These are phyloP conservation scores for Isotomurus palustris DNA, from an alignment of 2,888 invertebrate species.

Conservation along the genomic window DNA sequence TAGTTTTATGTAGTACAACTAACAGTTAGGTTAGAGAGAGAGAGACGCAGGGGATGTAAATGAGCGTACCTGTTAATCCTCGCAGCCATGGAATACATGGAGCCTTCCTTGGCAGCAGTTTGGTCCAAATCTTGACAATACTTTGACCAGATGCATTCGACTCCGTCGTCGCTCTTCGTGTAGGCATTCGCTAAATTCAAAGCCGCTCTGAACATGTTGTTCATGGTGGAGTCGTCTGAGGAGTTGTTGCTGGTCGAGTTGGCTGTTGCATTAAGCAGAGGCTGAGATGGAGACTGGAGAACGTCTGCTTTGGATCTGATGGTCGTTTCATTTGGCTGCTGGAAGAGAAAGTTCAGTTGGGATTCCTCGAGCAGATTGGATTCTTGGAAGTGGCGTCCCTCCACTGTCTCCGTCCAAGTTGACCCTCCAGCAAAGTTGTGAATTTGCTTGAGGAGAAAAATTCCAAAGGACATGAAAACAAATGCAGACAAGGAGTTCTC, in stretches of 20 bases:
- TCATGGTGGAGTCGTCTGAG: slow-evolving; percentile 51
- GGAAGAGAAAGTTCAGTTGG: slow-evolving; percentile 38
- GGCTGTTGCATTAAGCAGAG: neutral
- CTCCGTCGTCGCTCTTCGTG: slow-evolving; percentile 55
- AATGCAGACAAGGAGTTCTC: slow-evolving; percentile 52
- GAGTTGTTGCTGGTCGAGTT: neutral
- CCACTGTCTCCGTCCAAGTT: slow-evolving; percentile 4
- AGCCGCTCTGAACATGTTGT: slow-evolving; percentile 57
- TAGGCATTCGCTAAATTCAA: slow-evolving; percentile 58
- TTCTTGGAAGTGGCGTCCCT: slow-evolving; percentile 7
- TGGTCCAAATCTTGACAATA: slow-evolving; percentile 58
- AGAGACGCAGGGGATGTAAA: too few species aligned
- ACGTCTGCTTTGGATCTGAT: neutral
- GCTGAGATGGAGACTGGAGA: slow-evolving; percentile 21
- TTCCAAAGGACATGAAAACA: slow-evolving; percentile 57
- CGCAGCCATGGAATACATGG: slow-evolving; percentile 58
- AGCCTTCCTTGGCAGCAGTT: slow-evolving; percentile 54
- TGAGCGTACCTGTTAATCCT: slow-evolving; percentile 60
- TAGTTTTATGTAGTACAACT: neutral
- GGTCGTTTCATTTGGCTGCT: slow-evolving; percentile 13
- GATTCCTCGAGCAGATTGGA: slow-evolving; percentile 46
- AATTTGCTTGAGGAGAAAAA: slow-evolving; percentile 54
- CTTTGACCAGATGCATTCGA: slow-evolving; percentile 60
- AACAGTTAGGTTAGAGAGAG: neutral
- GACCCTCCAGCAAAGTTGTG: slow-evolving; percentile 48